These are phyloP conservation scores for Periparus ater DNA, from an alignment of 2,797 vertebrate genomes.

Conservation along the genomic window DNA sequence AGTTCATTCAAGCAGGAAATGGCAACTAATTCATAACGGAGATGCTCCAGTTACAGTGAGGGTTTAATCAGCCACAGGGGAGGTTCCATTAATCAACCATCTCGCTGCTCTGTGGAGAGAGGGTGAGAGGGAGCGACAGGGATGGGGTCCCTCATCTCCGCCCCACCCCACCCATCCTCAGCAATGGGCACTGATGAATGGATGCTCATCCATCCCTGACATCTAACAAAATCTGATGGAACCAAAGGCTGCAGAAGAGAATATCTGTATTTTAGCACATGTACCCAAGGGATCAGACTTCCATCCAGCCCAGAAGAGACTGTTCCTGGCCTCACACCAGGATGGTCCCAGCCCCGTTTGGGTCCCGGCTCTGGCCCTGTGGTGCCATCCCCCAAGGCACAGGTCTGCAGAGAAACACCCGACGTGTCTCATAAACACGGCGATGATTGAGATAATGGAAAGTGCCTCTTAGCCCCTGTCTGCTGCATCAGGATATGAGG, in stretches of 20 bases:
- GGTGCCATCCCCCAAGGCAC: conserved; percentile 34
- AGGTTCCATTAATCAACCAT: background rate
- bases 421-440: conserved; percentile 74
- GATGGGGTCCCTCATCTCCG: background rate
- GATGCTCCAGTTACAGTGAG: background rate
- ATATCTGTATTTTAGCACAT: background rate
- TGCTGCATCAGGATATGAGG: conserved; percentile 79
- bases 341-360: accelerated
- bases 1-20: conserved; percentile 3
- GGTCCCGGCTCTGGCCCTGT: background rate
- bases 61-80: background rate
- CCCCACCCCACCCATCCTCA: background rate
- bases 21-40: background rate
- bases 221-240: background rate
- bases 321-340: background rate
- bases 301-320: background rate
- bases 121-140: background rate
- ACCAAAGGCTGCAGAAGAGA: background rate
- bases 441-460: conserved; percentile 81
- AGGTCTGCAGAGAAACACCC: conserved; percentile 69
- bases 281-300: background rate
- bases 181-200: background rate
- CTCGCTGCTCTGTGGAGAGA: accelerated
- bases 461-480: conserved; percentile 74
- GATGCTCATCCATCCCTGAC: background rate